phyloP scores from a whole-genome alignment of 2,797 vertebrate species.

The Danio jaintianensis region DNA sequence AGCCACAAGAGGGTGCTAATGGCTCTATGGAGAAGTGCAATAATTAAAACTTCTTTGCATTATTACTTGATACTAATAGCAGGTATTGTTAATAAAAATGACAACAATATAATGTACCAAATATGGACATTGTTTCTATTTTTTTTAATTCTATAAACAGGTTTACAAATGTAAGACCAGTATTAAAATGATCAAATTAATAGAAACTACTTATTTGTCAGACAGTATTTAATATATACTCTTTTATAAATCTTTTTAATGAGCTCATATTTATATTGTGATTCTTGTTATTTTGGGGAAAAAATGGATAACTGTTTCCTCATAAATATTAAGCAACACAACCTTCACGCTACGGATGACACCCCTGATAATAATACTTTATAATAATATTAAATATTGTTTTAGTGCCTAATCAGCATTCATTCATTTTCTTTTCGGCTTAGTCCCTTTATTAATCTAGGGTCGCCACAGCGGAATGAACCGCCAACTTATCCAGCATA shows the following conservation, averaged over 20 bases:
- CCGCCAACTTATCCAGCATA: too few species aligned
- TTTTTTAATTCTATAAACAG: not conserved
- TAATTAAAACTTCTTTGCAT: not conserved
- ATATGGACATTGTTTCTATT: not conserved
- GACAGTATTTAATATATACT: not conserved
- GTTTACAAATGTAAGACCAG: not conserved
- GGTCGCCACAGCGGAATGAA: too few species aligned
- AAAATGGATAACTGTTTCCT: not conserved
- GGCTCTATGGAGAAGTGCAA: not conserved
- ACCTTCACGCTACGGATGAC: too few species aligned
- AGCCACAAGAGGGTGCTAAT: not conserved
- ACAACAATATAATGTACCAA: not conserved
- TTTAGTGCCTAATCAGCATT: not conserved
- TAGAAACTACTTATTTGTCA: not conserved
- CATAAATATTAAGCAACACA: not conserved
- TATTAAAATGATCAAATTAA: not conserved
- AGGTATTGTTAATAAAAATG: not conserved
- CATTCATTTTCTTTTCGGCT: too few species aligned
- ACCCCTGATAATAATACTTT: too few species aligned
- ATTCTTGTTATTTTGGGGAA: not conserved
- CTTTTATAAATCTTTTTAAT: not conserved
- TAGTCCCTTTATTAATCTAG: too few species aligned
- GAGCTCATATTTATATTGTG: too few species aligned
- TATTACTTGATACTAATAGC: too few species aligned
- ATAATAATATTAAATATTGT: not conserved